These are phyloP conservation scores for Drosophila truncata DNA, from an alignment of 1,140 invertebrate genomes.

Conservation along the genomic window DNA sequence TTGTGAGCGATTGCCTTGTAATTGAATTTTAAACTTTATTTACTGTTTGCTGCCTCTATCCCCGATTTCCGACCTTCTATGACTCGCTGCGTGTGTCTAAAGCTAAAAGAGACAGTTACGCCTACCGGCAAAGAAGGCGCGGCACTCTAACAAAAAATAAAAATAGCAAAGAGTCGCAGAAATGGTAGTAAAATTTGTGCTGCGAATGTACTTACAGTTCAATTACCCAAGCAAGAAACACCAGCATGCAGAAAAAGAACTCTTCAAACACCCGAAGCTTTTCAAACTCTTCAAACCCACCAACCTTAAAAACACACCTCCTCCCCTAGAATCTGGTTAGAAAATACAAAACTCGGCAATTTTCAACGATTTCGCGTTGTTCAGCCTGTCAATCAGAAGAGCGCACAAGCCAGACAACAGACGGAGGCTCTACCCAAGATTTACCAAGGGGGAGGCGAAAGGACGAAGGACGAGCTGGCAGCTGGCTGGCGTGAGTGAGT, in stretches of 20 bases:
- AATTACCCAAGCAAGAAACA: constrained; percentile 62
- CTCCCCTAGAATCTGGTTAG: constrained; percentile 13
- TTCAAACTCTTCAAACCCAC: no score
- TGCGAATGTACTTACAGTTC: constrained; percentile 75
- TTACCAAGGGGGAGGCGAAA: background rate
- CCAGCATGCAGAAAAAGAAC: constrained; percentile 32
- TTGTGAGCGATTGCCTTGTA: constrained; percentile 75
- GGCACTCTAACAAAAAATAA: background rate
- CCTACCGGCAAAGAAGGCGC: constrained; percentile 23
- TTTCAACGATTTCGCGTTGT: constrained; percentile 64
- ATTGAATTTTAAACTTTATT: constrained; percentile 83
- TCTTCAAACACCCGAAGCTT: background rate
- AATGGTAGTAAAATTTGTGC: constrained; percentile 5
- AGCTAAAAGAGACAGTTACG: constrained; percentile 23
- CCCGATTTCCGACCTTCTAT: background rate
- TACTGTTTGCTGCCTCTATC: constrained; percentile 59
- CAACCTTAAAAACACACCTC: background rate
- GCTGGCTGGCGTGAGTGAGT: constrained; percentile 48
- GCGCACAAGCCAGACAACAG: constrained; percentile 55
- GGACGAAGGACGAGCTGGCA: constrained; percentile 24
- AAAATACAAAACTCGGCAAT: constrained; percentile 73
- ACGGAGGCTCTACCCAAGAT: constrained; percentile 31
- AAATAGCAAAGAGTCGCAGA: constrained; percentile 21
- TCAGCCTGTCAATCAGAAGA: constrained; percentile 74
- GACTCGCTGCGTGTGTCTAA: background rate